phyloP scores from a whole-genome alignment of 2,888 invertebrate genomes.

The Ormyrus thymus region DNA sequence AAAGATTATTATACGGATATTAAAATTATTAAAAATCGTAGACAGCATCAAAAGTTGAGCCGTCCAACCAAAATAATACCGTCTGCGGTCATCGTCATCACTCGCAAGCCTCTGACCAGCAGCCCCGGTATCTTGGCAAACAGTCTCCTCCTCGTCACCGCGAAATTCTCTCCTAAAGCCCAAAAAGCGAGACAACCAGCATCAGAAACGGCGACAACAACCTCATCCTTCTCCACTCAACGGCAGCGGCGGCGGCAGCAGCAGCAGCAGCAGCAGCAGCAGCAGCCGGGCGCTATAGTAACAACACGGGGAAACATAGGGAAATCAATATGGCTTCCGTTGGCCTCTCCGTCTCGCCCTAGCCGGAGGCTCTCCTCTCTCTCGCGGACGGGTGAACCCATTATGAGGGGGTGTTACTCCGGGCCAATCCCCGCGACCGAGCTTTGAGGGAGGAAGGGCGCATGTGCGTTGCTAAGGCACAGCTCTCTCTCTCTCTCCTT shows the following conservation, averaged over 20 bases:
- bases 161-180: too few relatives aligned
- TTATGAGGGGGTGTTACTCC: slow-evolving; percentile 75
- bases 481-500: slow-evolving; percentile 12
- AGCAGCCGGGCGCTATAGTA: slow-evolving; percentile 72
- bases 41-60: too few relatives aligned
- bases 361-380: slow-evolving; percentile 50
- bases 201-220: slow-evolving; percentile 63
- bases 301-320: slow-evolving; percentile 75
- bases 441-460: slow-evolving; percentile 67
- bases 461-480: slow-evolving; percentile 75
- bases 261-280: too few relatives aligned
- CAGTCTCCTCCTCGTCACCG: too few relatives aligned
- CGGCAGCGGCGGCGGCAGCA: neutral
- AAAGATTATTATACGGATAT: too few relatives aligned
- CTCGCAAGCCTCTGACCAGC: too few relatives aligned
- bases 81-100: too few relatives aligned
- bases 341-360: slow-evolving; percentile 64
- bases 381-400: slow-evolving; percentile 75
- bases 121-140: too few relatives aligned
- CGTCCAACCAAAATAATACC: too few relatives aligned
- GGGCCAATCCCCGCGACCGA: slow-evolving; percentile 74
- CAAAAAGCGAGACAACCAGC: slow-evolving; percentile 45
- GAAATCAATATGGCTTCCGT: slow-evolving; percentile 76
- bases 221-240: slow-evolving; percentile 60
- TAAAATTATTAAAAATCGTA: too few relatives aligned